Evolutionary conservation across 2,113 vertebrate species (phyloP), one percentile per base, ranked within the genome.

Genomic region (Daubentonia madagascariensis): DNA sequence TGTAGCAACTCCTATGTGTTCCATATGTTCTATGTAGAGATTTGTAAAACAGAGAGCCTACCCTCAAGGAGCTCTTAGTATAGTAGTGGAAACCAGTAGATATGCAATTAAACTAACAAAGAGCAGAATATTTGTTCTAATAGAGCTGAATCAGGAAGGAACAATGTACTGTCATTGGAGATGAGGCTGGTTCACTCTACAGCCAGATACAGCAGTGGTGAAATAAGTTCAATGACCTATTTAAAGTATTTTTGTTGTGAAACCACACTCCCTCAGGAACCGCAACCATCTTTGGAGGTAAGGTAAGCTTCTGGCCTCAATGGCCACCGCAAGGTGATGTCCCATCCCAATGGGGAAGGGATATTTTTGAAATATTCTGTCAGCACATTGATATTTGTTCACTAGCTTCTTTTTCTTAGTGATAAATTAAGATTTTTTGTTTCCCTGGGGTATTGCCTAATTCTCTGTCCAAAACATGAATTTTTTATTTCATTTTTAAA

Each of bases 401-500:
- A 28, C 23, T 54, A 57, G 10, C 20, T 91, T 94, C 48, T 70
- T 87, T 92, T 86, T 92, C 30, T 28, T 54, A 94, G 57, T 50
- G 23, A 22, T 87, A 70, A 91, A 86, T 89, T 59, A 50, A 76
- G 35, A 23, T 20, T 54, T 87, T 70, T 63, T 14, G 2, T 63
- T 43, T 76, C 17, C 30, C 12, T 86, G 50, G 35, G 67, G 35
- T 61, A 7, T 72, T 91, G 67, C 54, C 8, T 91, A 16, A 22
- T 91, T 93, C 52, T 98, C 45, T 83, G 37, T 61, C 48, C 13
- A 75, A 11, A 35, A 48, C 45, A 61, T 79, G 72, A 87, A 18
- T 52, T 89, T 91, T 63, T 91, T 79, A 43, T 86, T 90, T 94
- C 3, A 61, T 52, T 86, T 92, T 92, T 80, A 79, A 73, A 20